These are phyloP conservation scores for Ciconia boyciana DNA, from an alignment of 2,113 vertebrate species.

Conservation along the genomic window DNA sequence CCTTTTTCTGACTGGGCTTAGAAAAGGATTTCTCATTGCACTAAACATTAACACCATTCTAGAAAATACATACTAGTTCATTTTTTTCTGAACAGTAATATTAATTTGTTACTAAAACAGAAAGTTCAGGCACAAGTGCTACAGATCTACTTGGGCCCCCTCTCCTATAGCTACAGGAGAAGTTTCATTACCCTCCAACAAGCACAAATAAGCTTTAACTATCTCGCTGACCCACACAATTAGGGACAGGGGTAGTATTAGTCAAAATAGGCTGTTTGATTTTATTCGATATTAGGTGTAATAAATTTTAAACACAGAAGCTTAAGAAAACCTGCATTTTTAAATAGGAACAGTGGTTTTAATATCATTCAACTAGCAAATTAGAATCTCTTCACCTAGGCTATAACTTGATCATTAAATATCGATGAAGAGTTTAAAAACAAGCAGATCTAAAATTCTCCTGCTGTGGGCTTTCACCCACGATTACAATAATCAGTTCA, in stretches of 20 bases:
- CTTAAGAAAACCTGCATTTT: neutral
- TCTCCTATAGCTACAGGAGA: neutral
- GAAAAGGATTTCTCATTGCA: neutral
- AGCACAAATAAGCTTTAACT: neutral
- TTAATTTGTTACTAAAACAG: neutral
- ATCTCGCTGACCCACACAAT: neutral
- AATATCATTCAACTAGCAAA: neutral
- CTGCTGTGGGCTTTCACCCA: neutral
- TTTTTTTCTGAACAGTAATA: neutral
- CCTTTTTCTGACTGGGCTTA: neutral
- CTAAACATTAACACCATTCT: neutral
- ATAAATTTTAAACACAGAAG: neutral
- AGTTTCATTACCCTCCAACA: neutral
- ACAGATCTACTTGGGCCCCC: neutral
- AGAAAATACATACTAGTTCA: fast-evolving
- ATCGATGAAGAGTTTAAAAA: neutral
- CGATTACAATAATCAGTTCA: neutral
- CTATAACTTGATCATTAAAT: neutral
- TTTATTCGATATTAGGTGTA: neutral
- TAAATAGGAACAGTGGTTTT: neutral
- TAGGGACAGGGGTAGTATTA: neutral
- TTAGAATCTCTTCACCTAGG: neutral
- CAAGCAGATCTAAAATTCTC: neutral
- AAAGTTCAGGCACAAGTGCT: neutral
- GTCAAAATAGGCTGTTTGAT: neutral